Percentiles rank a stretch among this genome's conserved stretches.
Evolutionary conservation across 92 coral and sea anemone genomes (phyloP).

Genomic region (Palythoa grandis): DNA sequence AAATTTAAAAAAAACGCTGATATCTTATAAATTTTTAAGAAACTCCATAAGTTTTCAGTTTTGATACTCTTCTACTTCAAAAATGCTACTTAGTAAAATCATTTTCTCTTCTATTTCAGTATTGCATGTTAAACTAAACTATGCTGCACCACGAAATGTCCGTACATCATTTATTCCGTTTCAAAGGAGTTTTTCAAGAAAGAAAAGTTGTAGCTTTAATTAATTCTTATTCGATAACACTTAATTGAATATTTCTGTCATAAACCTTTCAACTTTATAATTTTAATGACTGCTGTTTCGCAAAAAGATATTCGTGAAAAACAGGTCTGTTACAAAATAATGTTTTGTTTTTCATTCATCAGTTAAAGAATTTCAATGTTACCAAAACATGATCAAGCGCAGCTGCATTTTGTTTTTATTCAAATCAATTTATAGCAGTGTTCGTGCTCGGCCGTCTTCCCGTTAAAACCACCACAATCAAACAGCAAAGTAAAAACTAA

Average conservation of each 20-base stretch:
- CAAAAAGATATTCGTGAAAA: conserved; percentile 10
- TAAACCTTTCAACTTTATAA: conserved; percentile 12
- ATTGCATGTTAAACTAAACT: neutral
- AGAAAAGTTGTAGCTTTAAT: neutral
- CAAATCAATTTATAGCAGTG: neutral
- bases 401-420: neutral
- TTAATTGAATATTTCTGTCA: neutral
- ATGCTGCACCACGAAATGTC: neutral
- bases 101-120: neutral
- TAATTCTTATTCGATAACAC: neutral
- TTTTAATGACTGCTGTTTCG: conserved; percentile 10
- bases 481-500: neutral
- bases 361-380: conserved; percentile 7
- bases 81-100: neutral
- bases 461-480: neutral
- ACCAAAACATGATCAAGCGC: neutral
- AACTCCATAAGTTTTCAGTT: neutral
- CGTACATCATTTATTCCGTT: neutral
- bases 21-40: conserved; percentile 13
- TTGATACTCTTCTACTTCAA: conserved; percentile 33
- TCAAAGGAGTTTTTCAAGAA: neutral
- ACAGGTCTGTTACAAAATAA: conserved; percentile 2
- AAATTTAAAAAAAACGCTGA: conserved; percentile 7
- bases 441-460: neutral
- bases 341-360: neutral